Percentiles rank a stretch among this genome's conserved stretches.
Conservation (phyloP, 2,797 vertebrate genomes). For the Enteromius viviparus region DNA sequence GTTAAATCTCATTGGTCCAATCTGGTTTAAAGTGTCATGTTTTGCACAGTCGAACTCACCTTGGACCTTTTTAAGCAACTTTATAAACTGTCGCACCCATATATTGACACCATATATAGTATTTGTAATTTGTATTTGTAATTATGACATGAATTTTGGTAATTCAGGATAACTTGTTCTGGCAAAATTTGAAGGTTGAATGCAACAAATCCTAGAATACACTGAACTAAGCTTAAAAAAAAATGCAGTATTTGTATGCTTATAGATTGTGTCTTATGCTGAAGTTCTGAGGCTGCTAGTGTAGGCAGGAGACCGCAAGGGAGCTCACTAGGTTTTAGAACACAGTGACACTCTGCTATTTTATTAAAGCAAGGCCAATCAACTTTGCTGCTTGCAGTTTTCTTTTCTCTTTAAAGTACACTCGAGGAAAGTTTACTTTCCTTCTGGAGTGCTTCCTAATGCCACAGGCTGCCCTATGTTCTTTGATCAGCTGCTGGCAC, state of each 20-base stretch:
- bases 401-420: slow-evolving; percentile 4
- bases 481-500: slow-evolving; percentile 60
- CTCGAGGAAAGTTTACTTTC: not conserved
- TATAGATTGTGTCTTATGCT: not conserved
- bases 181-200: not conserved
- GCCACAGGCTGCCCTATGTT: slow-evolving; percentile 50
- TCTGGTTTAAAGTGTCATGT: slow-evolving; percentile 47
- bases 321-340: not conserved
- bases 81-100: not conserved
- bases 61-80: not conserved
- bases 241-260: not conserved
- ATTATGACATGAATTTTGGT: not conserved
- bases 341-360: not conserved
- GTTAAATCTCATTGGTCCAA: slow-evolving; percentile 30
- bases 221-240: not conserved
- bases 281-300: not conserved
- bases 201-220: not conserved
- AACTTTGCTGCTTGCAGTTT: not conserved
- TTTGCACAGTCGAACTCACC: not conserved
- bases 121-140: not conserved
- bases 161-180: not conserved
- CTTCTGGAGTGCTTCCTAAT: slow-evolving; percentile 40
- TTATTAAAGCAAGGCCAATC: not conserved
- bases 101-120: not conserved
- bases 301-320: not conserved